These are phyloP conservation scores for Lepidocolaptes lacrymiger DNA, from an alignment of 2,797 vertebrate genomes.

Conservation along the genomic window DNA sequence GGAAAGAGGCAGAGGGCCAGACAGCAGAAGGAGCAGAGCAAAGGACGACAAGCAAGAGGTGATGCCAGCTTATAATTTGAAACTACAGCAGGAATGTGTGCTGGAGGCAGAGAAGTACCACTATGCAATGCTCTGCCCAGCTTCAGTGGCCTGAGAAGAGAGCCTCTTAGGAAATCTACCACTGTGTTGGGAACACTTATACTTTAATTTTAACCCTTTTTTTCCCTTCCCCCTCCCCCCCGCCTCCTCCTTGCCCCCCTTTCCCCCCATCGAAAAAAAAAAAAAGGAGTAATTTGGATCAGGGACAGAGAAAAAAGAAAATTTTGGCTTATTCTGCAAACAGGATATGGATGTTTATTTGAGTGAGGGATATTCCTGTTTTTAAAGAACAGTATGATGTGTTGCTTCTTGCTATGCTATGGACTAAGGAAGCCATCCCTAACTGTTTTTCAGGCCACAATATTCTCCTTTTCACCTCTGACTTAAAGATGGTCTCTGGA, in stretches of 20 bases:
- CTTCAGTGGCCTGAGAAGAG: background rate
- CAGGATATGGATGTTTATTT: constrained; percentile 14
- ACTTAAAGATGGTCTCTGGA: background rate
- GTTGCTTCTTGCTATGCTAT: background rate
- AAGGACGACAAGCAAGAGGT: background rate
- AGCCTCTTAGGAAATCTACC: background rate
- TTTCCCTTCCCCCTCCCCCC: background rate
- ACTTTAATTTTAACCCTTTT: background rate
- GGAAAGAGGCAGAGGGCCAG: background rate
- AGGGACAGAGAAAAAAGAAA: background rate
- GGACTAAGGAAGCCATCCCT: background rate
- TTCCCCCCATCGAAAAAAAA: too few species aligned
- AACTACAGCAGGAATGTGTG: background rate
- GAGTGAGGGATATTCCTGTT: background rate
- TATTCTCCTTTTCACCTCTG: background rate
- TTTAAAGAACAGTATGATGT: background rate
- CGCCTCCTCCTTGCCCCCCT: background rate
- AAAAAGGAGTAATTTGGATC: background rate
- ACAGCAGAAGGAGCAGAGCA: background rate
- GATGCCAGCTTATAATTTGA: background rate
- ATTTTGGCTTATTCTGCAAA: background rate
- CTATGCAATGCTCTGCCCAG: background rate
- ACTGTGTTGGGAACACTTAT: background rate
- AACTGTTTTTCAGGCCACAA: background rate
- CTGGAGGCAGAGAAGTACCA: background rate